Percentiles rank a stretch among this genome's conserved stretches.
Conservation (phyloP, 2,888 invertebrate species). For the Ichneumoninae sp. region DNA sequence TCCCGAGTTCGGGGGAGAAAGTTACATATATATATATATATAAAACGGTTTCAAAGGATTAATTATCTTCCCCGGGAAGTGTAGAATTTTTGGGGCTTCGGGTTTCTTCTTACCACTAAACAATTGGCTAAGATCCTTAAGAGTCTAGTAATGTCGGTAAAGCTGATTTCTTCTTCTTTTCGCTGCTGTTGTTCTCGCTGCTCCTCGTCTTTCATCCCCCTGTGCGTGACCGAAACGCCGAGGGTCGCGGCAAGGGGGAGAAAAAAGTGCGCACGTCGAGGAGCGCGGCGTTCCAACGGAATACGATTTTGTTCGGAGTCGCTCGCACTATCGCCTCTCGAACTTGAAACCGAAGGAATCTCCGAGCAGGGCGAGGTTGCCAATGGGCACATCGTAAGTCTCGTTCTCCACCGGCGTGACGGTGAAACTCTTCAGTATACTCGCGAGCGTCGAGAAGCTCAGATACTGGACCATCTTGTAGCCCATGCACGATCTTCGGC, state of each 20-base stretch:
- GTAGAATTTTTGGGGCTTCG: conserved; percentile 30
- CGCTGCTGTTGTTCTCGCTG: background rate
- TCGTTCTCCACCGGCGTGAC: conserved; percentile 84
- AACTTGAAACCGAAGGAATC: conserved; percentile 86
- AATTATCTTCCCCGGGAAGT: conserved; percentile 14
- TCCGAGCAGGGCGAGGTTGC: conserved; percentile 86
- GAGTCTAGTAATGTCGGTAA: conserved; percentile 60
- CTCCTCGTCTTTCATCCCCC: conserved; percentile 24
- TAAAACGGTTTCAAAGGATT: conserved; percentile 25
- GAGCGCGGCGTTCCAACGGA: background rate
- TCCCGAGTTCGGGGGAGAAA: background rate
- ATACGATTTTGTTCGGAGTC: background rate
- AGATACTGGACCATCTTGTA: conserved; percentile 88
- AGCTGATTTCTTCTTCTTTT: conserved; percentile 38
- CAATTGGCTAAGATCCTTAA: conserved; percentile 59
- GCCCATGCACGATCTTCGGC: conserved; percentile 89
- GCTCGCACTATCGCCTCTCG: conserved; percentile 78
- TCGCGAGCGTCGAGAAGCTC: conserved; percentile 86
- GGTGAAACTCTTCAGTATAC: conserved; percentile 86
- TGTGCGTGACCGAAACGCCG: background rate
- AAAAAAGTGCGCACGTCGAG: conserved; percentile 12
- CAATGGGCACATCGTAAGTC: conserved; percentile 86
- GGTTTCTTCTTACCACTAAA: conserved; percentile 20
- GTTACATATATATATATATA: background rate
- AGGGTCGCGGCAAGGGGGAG: conserved; percentile 9